Conservation (phyloP, 2,888 invertebrate species). For the Rhaphigaster nebulosa region DNA sequence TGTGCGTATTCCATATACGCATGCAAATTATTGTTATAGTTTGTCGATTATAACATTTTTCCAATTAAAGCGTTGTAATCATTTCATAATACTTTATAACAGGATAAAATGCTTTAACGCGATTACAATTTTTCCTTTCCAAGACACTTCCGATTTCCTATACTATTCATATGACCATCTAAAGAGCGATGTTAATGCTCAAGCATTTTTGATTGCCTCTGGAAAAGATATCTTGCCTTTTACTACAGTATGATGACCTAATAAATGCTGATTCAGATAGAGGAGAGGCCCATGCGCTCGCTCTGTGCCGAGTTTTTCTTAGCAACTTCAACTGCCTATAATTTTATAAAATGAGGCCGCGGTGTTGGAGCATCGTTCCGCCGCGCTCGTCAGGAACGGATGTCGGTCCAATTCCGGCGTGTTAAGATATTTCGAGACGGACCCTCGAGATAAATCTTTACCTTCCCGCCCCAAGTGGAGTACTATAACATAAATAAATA, state of each 20-base stretch:
- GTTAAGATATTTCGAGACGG: neutral
- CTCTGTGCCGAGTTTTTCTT: neutral
- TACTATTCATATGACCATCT: too few species aligned
- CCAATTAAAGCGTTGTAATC: too few species aligned
- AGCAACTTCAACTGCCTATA: constrained; percentile 8
- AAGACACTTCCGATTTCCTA: too few species aligned
- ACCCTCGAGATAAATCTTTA: neutral
- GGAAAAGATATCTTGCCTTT: neutral
- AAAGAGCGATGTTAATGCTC: too few species aligned
- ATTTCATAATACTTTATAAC: too few species aligned
- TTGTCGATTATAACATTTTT: too few species aligned
- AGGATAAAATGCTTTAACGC: too few species aligned
- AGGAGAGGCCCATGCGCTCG: neutral
- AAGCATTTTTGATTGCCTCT: too few species aligned
- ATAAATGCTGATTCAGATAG: neutral
- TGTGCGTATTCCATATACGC: too few species aligned
- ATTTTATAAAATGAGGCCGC: constrained; percentile 14
- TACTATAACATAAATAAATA: too few species aligned
- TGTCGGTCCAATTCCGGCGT: neutral
- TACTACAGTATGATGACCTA: neutral
- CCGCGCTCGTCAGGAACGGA: neutral
- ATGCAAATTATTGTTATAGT: too few species aligned
- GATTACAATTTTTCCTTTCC: too few species aligned
- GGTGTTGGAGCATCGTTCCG: neutral
- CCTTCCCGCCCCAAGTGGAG: neutral